Evolutionary conservation across 2,797 vertebrate genomes (phyloP), one percentile per base, ranked within the genome.

Genomic region (Phoebastria nigripes): DNA sequence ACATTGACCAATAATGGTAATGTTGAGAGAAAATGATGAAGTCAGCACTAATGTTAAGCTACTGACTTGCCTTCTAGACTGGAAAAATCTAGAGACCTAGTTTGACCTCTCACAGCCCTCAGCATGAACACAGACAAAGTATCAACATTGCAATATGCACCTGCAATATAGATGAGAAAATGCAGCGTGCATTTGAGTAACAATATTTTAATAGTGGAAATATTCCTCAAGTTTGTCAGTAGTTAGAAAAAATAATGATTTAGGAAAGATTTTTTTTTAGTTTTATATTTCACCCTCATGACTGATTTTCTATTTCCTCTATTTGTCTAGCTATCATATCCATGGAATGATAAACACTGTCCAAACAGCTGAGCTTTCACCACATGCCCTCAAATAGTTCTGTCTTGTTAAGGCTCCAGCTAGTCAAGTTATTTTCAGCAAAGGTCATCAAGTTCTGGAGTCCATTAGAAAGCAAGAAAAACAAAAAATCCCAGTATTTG

Each of bases 371-470:
- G 52, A 94, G 63, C 59, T 67, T 80, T 87, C 41, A 80, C 37
- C 59, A 92, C 3, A 12, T 63, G 71, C 44, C 66, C 90, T 96
- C 90, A 96, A 71, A 94, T 95, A 89, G 26, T 46, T 90, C 24
- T 80, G 71, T 39, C 81, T 82, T 91, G 24, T 80, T 92, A 87
- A 61, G 63, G 49, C n/a, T 93, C 59, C 42, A 77, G 56, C 78
- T 56, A 73, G 52, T 42, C 29, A 83, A 91, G 73, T 42, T 89
- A 95, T 96, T 95, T 96, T 91, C 87, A 88, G 95, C 58, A 91
- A 74, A 95, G 89, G 74, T 94, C 90, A 93, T 80, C 47, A 80
- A 66, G 63, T 74, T 87, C 81, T 91, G 37, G 11, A 93, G 46
- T 42, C 56, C 76, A 61, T 16, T 54, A 73, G 35, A 91, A 93